Evolutionary conservation across 2,797 vertebrate genomes (phyloP), one percentile per base, ranked within the genome.

Genomic region (Manis pentadactyla): DNA sequence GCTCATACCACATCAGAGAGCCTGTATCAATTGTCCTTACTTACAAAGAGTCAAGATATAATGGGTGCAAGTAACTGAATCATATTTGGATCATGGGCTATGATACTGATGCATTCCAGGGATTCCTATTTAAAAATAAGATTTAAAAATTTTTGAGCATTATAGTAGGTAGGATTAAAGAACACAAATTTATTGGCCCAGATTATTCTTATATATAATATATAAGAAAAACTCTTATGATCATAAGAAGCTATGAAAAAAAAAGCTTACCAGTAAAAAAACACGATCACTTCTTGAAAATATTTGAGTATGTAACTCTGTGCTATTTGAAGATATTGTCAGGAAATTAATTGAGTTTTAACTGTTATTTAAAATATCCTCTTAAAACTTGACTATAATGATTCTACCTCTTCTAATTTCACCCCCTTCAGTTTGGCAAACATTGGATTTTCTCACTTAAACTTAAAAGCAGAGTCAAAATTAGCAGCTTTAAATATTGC

Each of bases 381-480:
- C 90, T 93, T 95, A 94, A 89, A 97, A 66, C 27, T 91, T 17
- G 61, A 84, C 18, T 94, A 97, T 25, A 74, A 84, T 90, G 75
- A 96, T 46, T 95, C 69, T 75, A 94, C 96, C 75, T 90, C 75
- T 88, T 79, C 49, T 90, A 66, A 46, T 91, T 95, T 96, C 77
- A 92, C 83, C n/a, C 34, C 90, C 57, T n/a, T 95, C 46, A 39
- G 86, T 95, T 74, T 97, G 94, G 87, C 96, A 96, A 95, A 92
- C 15, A 42, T 4, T 87, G n/a, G 23, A 84, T 95, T 93, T 97
- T 96, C 95, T 97, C 87, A 96, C 78, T 97, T 93, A 92, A 17
- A 95, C 59, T 94, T 94, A 95, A 95, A 92, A 95, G 79, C 29
- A 92, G 23, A 91, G 97, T 86, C 97, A 97, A 95, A 96, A 91